Conservation (phyloP, 2,797 vertebrate genomes). For the Parauchenoglanis ngamensis region DNA sequence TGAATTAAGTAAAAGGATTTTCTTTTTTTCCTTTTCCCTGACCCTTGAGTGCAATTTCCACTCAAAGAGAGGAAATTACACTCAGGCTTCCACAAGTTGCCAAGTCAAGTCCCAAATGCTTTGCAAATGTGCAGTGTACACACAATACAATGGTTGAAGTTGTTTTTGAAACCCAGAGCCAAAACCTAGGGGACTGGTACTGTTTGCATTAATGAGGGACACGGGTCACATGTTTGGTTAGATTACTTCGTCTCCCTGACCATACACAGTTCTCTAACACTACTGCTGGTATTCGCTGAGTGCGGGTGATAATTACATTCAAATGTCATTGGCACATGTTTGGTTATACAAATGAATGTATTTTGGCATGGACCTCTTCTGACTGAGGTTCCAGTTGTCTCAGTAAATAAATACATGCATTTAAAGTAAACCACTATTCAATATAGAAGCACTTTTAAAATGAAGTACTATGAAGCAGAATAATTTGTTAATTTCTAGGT, state of each 20-base stretch:
- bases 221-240: conserved; percentile 30
- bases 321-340: background rate
- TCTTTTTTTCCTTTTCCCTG: conserved; percentile 32
- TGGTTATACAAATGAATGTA: background rate
- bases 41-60: conserved; percentile 52
- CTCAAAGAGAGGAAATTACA: conserved; percentile 72
- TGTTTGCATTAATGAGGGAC: conserved; percentile 39
- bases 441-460: background rate
- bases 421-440: background rate
- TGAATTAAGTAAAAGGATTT: conserved; percentile 63
- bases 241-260: conserved; percentile 17
- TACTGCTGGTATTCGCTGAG: background rate
- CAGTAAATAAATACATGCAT: background rate
- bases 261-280: conserved; percentile 8
- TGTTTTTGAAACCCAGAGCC: conserved; percentile 50
- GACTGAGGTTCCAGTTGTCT: background rate
- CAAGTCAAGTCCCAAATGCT: conserved; percentile 66
- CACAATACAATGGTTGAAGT: conserved; percentile 55
- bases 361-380: background rate
- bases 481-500: background rate
- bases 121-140: conserved; percentile 53
- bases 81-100: conserved; percentile 71
- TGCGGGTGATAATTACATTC: background rate
- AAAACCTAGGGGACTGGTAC: conserved; percentile 43
- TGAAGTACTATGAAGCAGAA: background rate